Evolutionary conservation across 2,797 vertebrate genomes (phyloP), one percentile per base, ranked within the genome.

Genomic region (Leucoraja ocellata): DNA sequence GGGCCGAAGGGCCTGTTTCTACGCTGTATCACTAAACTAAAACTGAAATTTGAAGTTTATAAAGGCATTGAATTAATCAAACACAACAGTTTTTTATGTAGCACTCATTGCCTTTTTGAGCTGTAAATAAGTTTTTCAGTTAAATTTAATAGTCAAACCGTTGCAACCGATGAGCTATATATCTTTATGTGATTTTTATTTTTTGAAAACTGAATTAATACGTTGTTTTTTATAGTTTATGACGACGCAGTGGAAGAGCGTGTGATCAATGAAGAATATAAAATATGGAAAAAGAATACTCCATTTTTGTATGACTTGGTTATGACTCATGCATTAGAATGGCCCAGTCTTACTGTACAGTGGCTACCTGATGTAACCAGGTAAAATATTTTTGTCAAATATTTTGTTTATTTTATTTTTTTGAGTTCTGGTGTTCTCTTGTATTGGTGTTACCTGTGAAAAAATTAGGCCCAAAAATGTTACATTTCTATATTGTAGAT

Each of bases 281-380:
- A 97, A 95, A 97, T 98, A 93, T 98, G 97, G 97, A 98, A 97
- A 95, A 98, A 98, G 93, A 98, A 97, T 94, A 97, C 97, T 0
- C 97, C 97, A 0, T 97, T 98, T 94, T 95, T 98, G 5, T 98
- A 97, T 93, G 97, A 97, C 94, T 94, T 97, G 95, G 97, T 97
- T 94, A 97, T 98, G 97, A 97, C 97, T 65, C 97, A 97, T 54
- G 97, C 97, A 0, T 95, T 97, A 93, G 97, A 98, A 95, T 97
- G 97, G 97, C 97, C 97, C 77, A 97, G 97, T 95, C 97, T 98
- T 94, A 97, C 97, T 0, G 97, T 97, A 94, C 97, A 97, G 95
- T 97, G 97, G 97, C 95, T 97, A 94, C 97, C 97, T 11, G 97
- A 97, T 93, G 97, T 97, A 83, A 97, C 95, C 95, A 97, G 97